phyloP scores from a whole-genome alignment of 2,797 vertebrate genomes.

The Epinephelus coioides region DNA sequence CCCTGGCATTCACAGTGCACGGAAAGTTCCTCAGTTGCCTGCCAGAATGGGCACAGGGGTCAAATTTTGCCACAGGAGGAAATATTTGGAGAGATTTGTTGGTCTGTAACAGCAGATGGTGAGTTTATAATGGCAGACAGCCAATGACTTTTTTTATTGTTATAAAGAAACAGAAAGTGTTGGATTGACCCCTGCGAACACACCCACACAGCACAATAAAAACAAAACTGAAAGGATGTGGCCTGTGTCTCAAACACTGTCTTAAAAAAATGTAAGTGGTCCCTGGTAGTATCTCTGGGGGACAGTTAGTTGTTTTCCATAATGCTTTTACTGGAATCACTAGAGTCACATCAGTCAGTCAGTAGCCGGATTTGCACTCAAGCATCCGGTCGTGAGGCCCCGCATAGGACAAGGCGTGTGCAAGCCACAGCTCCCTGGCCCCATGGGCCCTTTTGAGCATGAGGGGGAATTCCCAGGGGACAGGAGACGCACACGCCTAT shows the following conservation, averaged over 20 bases:
- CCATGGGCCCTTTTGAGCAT: constrained; percentile 57
- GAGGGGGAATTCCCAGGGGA: constrained; percentile 68
- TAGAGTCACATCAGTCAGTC: constrained; percentile 68
- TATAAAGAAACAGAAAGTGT: constrained; percentile 38
- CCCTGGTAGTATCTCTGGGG: constrained; percentile 23
- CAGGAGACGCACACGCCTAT: constrained; percentile 54
- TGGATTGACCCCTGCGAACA: constrained; percentile 14
- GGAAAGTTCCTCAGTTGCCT: constrained; percentile 79
- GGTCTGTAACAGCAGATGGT: constrained; percentile 40
- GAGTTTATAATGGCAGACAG: constrained; percentile 16
- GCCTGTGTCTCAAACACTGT: not conserved
- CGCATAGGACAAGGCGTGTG: constrained; percentile 70
- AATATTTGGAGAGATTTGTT: constrained; percentile 53
- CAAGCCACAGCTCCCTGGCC: constrained; percentile 59
- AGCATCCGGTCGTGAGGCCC: constrained; percentile 76
- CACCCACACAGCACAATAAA: not conserved
- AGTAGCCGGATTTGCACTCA: constrained; percentile 73
- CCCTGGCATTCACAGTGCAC: constrained; percentile 46
- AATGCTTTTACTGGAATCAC: constrained; percentile 60
- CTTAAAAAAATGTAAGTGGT: constrained; percentile 9
- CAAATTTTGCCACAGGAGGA: constrained; percentile 71
- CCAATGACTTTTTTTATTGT: not conserved
- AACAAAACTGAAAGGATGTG: constrained; percentile 25
- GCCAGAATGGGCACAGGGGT: constrained; percentile 71
- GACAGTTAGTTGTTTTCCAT: constrained; percentile 40